phyloP scores from a whole-genome alignment of 2,113 vertebrate genomes.

The Nyctereutes procyonoides region DNA sequence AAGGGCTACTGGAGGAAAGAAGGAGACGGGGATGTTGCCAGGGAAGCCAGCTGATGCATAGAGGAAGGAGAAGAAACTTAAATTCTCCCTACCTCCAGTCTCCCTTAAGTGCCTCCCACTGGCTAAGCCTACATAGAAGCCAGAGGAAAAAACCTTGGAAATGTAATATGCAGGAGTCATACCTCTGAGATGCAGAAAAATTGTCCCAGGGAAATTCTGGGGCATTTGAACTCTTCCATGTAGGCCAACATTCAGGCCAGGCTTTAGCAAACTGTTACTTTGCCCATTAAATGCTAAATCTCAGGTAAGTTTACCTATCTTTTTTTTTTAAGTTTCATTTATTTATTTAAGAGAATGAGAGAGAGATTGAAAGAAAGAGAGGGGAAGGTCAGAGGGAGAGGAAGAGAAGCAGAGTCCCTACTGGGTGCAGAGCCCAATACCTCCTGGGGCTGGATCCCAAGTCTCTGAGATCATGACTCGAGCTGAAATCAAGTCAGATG shows the following conservation, averaged over 20 bases:
- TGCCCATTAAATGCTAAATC: background rate
- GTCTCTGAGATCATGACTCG: background rate
- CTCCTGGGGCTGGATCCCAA: background rate
- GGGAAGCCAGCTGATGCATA: background rate
- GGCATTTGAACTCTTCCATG: conserved; percentile 25
- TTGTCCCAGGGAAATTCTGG: background rate
- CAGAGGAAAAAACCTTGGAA: background rate
- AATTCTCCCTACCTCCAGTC: background rate
- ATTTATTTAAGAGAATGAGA: background rate
- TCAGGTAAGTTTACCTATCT: background rate
- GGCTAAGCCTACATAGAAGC: background rate
- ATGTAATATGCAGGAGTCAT: background rate
- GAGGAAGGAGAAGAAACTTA: background rate
- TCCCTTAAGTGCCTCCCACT: background rate
- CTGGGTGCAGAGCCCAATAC: background rate
- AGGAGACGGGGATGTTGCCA: background rate
- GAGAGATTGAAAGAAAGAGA: background rate
- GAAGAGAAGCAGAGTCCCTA: background rate
- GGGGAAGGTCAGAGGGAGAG: background rate
- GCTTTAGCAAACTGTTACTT: background rate
- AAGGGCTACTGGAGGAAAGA: background rate
- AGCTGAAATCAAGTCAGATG: background rate
- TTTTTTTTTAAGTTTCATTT: background rate
- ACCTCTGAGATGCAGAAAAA: conserved; percentile 15
- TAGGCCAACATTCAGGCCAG: background rate